Percentiles rank a stretch among this genome's conserved stretches.
phyloP scores from a whole-genome alignment of 2,888 invertebrate species.

The Nephrotoma appendiculata region DNA sequence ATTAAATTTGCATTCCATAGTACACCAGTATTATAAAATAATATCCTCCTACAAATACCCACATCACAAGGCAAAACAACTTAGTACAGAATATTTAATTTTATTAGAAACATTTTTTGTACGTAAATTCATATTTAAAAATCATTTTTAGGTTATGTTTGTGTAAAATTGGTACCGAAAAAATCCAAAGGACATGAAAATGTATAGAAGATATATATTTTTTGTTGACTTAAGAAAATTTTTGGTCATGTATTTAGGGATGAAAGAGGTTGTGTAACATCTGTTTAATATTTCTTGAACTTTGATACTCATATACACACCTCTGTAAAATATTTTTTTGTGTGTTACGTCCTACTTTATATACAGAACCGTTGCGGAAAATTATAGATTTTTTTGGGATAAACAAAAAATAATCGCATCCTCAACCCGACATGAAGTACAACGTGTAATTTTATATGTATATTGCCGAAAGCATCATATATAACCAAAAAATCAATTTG shows the following conservation, averaged over 20 bases:
- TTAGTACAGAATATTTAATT: not conserved
- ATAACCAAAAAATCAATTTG: not conserved
- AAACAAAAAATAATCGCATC: not conserved
- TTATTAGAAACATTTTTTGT: not conserved
- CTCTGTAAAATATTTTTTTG: not conserved
- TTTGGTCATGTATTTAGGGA: not conserved
- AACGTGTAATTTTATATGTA: not conserved
- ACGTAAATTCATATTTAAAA: not conserved
- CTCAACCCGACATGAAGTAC: not conserved
- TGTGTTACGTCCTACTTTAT: not conserved
- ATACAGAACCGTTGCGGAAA: not conserved
- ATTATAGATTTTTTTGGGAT: not conserved
- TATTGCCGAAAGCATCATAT: not conserved
- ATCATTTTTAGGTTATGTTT: not conserved
- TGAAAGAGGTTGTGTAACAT: not conserved
- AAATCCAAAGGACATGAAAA: not conserved
- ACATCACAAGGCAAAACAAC: not conserved
- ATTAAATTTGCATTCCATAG: not conserved
- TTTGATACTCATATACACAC: not conserved
- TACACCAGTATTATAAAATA: not conserved
- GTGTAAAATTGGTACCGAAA: not conserved
- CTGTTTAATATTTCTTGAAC: not conserved
- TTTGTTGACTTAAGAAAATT: not conserved
- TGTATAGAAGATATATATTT: not conserved
- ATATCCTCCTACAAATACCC: not conserved